Base-by-base conservation (phyloP, 2,113 vertebrate species). In the Syngnathus floridae region DNA sequence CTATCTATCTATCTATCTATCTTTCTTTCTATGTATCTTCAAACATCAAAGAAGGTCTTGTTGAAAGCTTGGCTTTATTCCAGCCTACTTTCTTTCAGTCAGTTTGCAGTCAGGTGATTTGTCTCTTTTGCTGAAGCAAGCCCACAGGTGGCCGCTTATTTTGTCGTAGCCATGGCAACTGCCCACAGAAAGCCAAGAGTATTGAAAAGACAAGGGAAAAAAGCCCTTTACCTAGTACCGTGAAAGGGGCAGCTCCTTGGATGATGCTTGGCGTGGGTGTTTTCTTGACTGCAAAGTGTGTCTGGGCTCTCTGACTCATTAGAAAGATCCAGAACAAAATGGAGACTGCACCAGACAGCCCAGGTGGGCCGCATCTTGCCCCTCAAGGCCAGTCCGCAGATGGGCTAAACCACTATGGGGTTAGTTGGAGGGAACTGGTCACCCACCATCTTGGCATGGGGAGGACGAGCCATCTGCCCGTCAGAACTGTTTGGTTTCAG, bases 81-180 rank as follows among this genome's bases (percentile, higher is more conserved):
- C 71, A 72, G 71, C 66, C 59, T 71, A 73, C 65, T 78, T 72
- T 70, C 59, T 13, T 76, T 78, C 83, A 66, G 71, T 85, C 82
- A 68, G 72, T 79, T 80, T 81, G 69, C 79, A 74, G 76, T 80
- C 79, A 74, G 76, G 71, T 77, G 78, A 74, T 85, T 78, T 78
- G 76, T 80, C 66, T 74, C 71, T 64, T 64, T 64, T 59, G 22
- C 17, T 70, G 76, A 85, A 67, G 80, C 57, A n/a, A 73, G 70
- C 73, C 86, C 74, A 89, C 87, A 89, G 87, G 87, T 89, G 86
- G 86, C 80, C 71, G 72, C 81, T 87, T 81, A 82, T 78, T 85
- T 84, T 82, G 58, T 56, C 0, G 84, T 87, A 76, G 71, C 75
- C 82, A 88, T 88, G 82, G 82, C 77, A 88, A 88, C 87, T 81